These are phyloP conservation scores for Heliconius himera DNA, from an alignment of 1,140 invertebrate genomes.

Conservation along the genomic window DNA sequence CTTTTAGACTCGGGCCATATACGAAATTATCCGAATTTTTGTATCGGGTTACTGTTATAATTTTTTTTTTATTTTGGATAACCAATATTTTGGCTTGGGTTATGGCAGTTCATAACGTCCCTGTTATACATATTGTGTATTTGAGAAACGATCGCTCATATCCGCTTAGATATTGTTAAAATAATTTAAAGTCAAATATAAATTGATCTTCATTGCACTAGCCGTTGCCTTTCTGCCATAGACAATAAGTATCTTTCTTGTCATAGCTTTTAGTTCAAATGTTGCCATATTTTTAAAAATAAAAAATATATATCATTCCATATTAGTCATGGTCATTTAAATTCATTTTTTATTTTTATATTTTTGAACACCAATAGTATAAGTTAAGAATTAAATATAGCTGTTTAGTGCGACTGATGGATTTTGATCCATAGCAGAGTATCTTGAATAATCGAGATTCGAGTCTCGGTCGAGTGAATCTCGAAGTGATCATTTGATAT, in stretches of 20 bases:
- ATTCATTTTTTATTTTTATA: constrained; percentile 35
- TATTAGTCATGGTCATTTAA: constrained; percentile 31
- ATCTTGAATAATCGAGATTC: constrained; percentile 37
- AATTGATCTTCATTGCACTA: constrained; percentile 33
- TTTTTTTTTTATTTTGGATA: too few relatives aligned
- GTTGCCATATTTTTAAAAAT: constrained; percentile 42
- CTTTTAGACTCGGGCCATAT: too few relatives aligned
- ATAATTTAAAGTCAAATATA: constrained; percentile 43
- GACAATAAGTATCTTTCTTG: constrained; percentile 43
- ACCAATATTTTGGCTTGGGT: too few relatives aligned
- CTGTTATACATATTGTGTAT: constrained; percentile 31
- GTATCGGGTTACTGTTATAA: too few relatives aligned
- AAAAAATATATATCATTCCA: constrained; percentile 42
- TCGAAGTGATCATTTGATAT: constrained; percentile 71
- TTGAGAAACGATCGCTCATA: constrained; percentile 69
- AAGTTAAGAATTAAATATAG: constrained; percentile 42
- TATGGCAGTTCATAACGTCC: too few relatives aligned
- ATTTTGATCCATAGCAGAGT: constrained; percentile 39
- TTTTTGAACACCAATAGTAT: constrained; percentile 28
- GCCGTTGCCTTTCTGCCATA: constrained; percentile 49
- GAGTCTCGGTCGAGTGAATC: constrained; percentile 47
- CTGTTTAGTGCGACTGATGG: constrained; percentile 39
- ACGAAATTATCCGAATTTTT: too few relatives aligned
- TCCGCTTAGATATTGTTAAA: constrained; percentile 70
- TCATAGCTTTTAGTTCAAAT: constrained; percentile 38